A percentile compares a stretch with the other conserved stretches of the same genome.
phyloP scores from a whole-genome alignment of 2,888 invertebrate genomes.

The Rhynchonema sp. region DNA sequence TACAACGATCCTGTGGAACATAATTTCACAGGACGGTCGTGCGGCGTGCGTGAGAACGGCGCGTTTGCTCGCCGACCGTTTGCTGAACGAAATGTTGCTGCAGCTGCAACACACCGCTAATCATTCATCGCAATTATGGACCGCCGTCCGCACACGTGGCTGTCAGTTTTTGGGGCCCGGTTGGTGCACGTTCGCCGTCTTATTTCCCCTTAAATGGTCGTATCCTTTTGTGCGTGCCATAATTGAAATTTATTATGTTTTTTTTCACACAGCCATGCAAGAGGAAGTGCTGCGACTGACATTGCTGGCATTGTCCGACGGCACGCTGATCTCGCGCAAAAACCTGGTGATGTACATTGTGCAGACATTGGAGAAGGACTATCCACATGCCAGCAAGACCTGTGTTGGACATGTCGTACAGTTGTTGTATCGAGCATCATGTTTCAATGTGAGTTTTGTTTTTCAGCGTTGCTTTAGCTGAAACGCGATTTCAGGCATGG shows the following conservation, averaged over 20 bases:
- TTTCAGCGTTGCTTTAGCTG: no score
- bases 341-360: constrained; percentile 90
- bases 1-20: no score
- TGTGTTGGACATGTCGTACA: constrained; percentile 98
- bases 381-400: constrained; percentile 86
- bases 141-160: constrained; percentile 80
- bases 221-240: no score
- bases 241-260: neutral
- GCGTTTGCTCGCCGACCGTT: constrained; percentile 76
- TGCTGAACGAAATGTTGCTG: constrained; percentile 74
- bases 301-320: constrained; percentile 69
- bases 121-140: constrained; percentile 79
- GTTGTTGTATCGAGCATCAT: constrained; percentile 83
- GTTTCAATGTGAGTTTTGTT: constrained; percentile 57
- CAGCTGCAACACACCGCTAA: constrained; percentile 82
- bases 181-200: no score
- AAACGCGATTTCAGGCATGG: no score
- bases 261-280: constrained; percentile 89
- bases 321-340: constrained; percentile 29
- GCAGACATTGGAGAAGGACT: constrained; percentile 55
- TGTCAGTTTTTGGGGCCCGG: constrained; percentile 92
- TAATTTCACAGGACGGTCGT: constrained; percentile 29
- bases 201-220: no score
- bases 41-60: constrained; percentile 43
- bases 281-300: constrained; percentile 81